A percentile compares a stretch with the other conserved stretches of the same genome.
phyloP scores from a whole-genome alignment of 30 jellyfish, hydroid and myxozoan species.

The Cassiopea xamachana region DNA sequence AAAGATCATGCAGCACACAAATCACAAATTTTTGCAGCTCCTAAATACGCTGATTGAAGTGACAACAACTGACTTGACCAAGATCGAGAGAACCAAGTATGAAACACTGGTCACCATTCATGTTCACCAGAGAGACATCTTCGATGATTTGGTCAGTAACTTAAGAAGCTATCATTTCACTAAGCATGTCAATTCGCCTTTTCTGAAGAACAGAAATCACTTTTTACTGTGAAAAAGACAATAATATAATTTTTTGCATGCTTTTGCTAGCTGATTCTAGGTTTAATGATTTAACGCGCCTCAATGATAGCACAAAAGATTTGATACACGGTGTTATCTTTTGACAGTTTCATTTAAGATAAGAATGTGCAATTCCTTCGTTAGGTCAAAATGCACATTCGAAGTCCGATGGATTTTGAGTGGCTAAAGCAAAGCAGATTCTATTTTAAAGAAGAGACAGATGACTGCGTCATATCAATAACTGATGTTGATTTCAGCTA shows the following conservation, averaged over 20 bases:
- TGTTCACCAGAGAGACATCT: slow-evolving; percentile 96
- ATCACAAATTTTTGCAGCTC: slow-evolving; percentile 77
- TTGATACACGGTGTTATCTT: background rate
- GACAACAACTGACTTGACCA: slow-evolving; percentile 88
- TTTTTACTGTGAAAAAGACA: no score
- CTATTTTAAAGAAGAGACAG: slow-evolving; percentile 90
- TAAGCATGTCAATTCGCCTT: no score
- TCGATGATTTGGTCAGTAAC: slow-evolving; percentile 92
- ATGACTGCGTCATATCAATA: slow-evolving; percentile 83
- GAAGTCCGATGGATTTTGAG: slow-evolving; percentile 82
- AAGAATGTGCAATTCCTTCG: background rate
- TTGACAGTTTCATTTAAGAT: no score
- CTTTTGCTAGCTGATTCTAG: no score
- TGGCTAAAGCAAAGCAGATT: slow-evolving; percentile 97
- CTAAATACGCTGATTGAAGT: slow-evolving; percentile 92
- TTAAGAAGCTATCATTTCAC: background rate
- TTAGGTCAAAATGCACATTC: slow-evolving; percentile 92
- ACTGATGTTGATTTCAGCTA: slow-evolving; percentile 94
- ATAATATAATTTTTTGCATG: no score
- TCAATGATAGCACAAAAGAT: background rate
- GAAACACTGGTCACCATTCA: slow-evolving; percentile 98
- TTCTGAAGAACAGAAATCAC: no score
- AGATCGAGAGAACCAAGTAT: slow-evolving; percentile 94
- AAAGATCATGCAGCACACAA: slow-evolving; percentile 90
- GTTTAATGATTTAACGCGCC: no score